Percentiles rank a stretch among this genome's conserved stretches.
Evolutionary conservation across 2,888 invertebrate genomes (phyloP).

Genomic region (Polydrusus tereticollis): DNA sequence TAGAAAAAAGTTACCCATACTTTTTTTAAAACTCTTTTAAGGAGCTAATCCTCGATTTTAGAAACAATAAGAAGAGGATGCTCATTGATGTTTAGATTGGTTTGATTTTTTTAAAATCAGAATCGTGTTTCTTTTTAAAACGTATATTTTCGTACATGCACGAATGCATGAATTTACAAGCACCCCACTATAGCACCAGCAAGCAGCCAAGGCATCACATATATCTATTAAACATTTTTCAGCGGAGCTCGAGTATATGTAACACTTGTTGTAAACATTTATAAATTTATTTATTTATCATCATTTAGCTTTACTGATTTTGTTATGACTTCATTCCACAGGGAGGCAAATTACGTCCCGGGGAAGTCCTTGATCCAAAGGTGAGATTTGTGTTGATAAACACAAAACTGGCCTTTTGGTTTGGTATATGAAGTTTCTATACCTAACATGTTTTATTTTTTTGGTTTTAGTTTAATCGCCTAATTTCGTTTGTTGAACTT

Average conservation of each 20-base stretch:
- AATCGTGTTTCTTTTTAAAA: slow-evolving; percentile 19
- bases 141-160: slow-evolving; percentile 28
- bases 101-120: neutral
- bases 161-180: slow-evolving; percentile 38
- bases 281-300: slow-evolving; percentile 18
- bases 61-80: too few species aligned
- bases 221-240: slow-evolving; percentile 16
- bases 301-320: slow-evolving; percentile 48
- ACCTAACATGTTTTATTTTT: slow-evolving; percentile 49
- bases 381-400: slow-evolving; percentile 76
- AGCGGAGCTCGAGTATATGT: slow-evolving; percentile 37
- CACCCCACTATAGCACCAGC: slow-evolving; percentile 35
- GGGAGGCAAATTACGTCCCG: slow-evolving; percentile 83
- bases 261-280: slow-evolving; percentile 7
- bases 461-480: slow-evolving; percentile 55
- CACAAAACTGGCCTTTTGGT: slow-evolving; percentile 67
- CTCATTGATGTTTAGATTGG: too few species aligned
- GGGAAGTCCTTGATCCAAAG: slow-evolving; percentile 83
- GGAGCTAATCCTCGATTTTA: too few species aligned
- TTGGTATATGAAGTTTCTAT: slow-evolving; percentile 55
- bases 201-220: slow-evolving; percentile 41
- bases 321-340: slow-evolving; percentile 67
- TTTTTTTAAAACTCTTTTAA: too few species aligned
- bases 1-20: too few species aligned
- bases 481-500: slow-evolving; percentile 58